A percentile compares a stretch with the other conserved stretches of the same genome.
Evolutionary conservation across 2,797 vertebrate species (phyloP).

Genomic region (Lepilemur ruficaudatus): DNA sequence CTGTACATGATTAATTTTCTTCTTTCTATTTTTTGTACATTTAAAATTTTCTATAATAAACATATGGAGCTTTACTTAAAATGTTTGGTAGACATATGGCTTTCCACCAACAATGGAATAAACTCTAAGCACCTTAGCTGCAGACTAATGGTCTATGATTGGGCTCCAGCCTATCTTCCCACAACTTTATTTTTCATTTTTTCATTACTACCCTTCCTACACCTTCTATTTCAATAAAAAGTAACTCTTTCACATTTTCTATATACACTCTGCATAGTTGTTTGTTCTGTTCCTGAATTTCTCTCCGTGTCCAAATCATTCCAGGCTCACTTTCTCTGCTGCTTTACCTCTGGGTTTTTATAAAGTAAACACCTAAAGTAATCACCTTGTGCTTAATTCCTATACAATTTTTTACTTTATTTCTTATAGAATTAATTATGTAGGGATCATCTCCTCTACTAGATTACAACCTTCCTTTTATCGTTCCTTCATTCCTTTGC

Average conservation of each 20-base stretch:
- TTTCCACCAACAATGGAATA: not conserved
- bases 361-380: not conserved
- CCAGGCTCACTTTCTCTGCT: not conserved
- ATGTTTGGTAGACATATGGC: not conserved
- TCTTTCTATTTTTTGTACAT: not conserved
- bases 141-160: not conserved
- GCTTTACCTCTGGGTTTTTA: not conserved
- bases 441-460: not conserved
- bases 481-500: not conserved
- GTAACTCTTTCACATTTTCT: not conserved
- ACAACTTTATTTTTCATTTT: constrained; percentile 2
- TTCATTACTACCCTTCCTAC: not conserved
- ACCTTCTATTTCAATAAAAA: not conserved
- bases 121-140: not conserved
- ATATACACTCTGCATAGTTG: not conserved
- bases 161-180: not conserved
- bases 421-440: not conserved
- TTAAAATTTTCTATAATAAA: not conserved
- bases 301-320: not conserved
- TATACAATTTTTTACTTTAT: not conserved
- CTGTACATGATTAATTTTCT: not conserved
- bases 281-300: not conserved
- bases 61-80: not conserved
- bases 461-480: not conserved
- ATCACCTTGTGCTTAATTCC: not conserved